Percentiles rank a stretch among this genome's conserved stretches.
phyloP scores from a whole-genome alignment of 2,888 invertebrate genomes.

The Caenorhabditis sulstoni region DNA sequence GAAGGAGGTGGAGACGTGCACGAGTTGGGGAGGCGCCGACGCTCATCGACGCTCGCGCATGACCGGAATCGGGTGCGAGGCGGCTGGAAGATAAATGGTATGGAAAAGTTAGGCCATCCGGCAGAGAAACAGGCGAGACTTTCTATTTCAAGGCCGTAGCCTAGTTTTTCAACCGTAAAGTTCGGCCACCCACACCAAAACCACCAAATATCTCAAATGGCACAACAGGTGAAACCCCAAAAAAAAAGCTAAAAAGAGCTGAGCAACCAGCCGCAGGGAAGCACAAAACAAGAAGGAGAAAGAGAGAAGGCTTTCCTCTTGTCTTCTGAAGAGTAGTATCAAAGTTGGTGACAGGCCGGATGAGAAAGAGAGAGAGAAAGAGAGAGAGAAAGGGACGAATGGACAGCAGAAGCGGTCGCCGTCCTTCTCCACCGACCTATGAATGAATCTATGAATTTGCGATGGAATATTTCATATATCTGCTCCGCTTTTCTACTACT shows the following conservation, averaged over 20 bases:
- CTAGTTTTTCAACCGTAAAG: no score
- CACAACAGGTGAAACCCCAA: background rate
- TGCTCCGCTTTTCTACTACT: no score
- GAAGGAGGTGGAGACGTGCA: background rate
- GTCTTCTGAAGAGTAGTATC: background rate
- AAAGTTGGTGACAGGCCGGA: background rate
- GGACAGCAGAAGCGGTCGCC: conserved; percentile 28
- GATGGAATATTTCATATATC: conserved; percentile 58
- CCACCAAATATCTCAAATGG: background rate
- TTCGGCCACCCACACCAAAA: background rate
- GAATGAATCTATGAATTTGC: conserved; percentile 63
- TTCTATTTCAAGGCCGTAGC: no score
- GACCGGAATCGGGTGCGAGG: conserved; percentile 16
- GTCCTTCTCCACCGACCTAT: conserved; percentile 32
- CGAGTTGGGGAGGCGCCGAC: conserved; percentile 32
- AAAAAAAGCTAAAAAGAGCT: background rate
- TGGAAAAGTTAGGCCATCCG: no score
- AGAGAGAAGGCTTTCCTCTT: no score
- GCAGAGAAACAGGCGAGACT: no score
- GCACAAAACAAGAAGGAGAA: background rate
- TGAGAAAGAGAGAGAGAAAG: conserved; percentile 8
- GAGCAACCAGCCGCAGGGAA: background rate
- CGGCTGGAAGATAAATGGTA: no score
- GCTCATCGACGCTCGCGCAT: conserved; percentile 58
- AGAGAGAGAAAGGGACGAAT: conserved; percentile 33